These are phyloP conservation scores for Zoanthus gigantus DNA, from an alignment of 92 coral and sea anemone genomes.

Conservation along the genomic window DNA sequence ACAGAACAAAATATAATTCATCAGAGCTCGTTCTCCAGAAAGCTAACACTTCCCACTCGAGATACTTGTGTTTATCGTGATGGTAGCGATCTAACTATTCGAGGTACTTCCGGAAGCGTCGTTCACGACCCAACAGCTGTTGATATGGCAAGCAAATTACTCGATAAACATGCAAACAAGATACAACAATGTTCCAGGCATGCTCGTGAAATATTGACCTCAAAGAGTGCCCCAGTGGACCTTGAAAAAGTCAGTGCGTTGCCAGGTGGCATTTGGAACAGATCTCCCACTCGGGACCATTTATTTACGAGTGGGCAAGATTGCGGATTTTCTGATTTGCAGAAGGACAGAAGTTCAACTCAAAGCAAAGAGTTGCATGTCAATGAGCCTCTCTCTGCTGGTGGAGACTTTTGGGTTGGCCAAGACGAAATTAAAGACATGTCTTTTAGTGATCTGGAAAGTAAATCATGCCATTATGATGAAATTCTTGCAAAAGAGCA, in stretches of 20 bases:
- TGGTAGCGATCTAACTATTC: constrained; percentile 82
- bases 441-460: constrained; percentile 40
- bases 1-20: constrained; percentile 89
- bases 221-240: constrained; percentile 74
- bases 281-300: constrained; percentile 64
- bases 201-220: constrained; percentile 84
- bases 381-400: constrained; percentile 15
- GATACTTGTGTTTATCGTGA: constrained; percentile 97
- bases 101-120: constrained; percentile 75
- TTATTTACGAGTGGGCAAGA: background rate
- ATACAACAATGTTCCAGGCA: constrained; percentile 80
- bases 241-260: constrained; percentile 55
- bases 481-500: background rate
- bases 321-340: background rate
- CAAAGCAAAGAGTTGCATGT: background rate
- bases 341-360: background rate
- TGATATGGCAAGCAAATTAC: constrained; percentile 81
- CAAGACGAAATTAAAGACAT: constrained; percentile 75
- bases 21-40: constrained; percentile 95
- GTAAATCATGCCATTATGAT: background rate
- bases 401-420: constrained; percentile 83
- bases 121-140: constrained; percentile 89
- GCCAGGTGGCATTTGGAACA: constrained; percentile 94
- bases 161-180: constrained; percentile 84
- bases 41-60: constrained; percentile 63